phyloP scores from a whole-genome alignment of 37 sponge, comb jelly and placozoan species.

The Cliona cf. orientalis region DNA sequence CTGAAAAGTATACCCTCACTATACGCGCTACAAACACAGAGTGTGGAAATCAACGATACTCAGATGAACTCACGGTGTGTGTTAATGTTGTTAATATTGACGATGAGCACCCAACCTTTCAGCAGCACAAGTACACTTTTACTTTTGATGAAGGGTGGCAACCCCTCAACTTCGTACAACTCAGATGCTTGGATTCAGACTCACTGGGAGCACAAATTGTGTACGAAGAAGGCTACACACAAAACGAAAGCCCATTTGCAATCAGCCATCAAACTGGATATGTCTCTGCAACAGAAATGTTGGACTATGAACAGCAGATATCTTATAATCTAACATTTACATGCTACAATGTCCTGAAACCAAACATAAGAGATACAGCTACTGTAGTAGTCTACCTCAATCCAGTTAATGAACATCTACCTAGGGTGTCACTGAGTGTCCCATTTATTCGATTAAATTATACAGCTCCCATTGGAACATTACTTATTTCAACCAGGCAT shows the following conservation, averaged over 20 bases:
- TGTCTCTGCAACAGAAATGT: neutral
- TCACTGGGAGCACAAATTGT: neutral
- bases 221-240: neutral
- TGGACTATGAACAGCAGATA: neutral
- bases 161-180: neutral
- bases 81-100: neutral
- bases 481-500: neutral
- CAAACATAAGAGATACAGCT: neutral
- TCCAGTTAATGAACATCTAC: constrained; percentile 13
- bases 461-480: neutral
- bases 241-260: neutral
- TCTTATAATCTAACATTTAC: neutral
- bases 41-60: too few relatives aligned
- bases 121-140: neutral
- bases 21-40: too few relatives aligned
- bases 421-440: neutral
- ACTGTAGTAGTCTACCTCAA: neutral
- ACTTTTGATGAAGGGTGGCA: neutral
- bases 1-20: too few relatives aligned
- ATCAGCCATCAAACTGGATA: constrained; percentile 2
- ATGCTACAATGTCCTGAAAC: neutral
- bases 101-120: neutral
- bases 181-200: constrained; percentile 7
- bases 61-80: neutral
- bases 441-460: neutral